A percentile compares a stretch with the other conserved stretches of the same genome.
These are phyloP conservation scores for Pristionchus fissidentatus DNA, from an alignment of 2,888 invertebrate genomes.

Conservation along the genomic window DNA sequence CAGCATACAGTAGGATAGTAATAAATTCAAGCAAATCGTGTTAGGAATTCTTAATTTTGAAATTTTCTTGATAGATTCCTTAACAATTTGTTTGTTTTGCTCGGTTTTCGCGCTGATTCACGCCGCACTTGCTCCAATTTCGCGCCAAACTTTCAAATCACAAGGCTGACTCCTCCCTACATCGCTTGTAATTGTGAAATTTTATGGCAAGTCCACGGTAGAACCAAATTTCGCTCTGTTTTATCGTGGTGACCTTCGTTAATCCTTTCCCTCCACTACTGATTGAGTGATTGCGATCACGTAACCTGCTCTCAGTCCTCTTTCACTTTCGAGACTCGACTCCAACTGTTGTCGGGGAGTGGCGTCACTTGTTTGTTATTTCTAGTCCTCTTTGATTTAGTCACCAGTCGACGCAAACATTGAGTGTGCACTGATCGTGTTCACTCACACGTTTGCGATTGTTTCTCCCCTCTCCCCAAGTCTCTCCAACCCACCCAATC, in stretches of 20 bases:
- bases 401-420: not conserved
- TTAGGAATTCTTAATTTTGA: not conserved
- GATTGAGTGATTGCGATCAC: not conserved
- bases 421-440: not conserved
- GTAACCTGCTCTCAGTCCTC: not conserved
- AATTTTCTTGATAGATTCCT: too few species aligned
- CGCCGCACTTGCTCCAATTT: not conserved
- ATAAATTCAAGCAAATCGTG: not conserved
- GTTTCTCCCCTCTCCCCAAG: not conserved
- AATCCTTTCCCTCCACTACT: not conserved
- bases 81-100: slow-evolving; percentile 3
- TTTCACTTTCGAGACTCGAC: too few species aligned
- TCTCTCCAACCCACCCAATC: too few species aligned
- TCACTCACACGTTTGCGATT: not conserved
- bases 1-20: not conserved
- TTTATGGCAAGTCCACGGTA: too few species aligned
- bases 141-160: not conserved
- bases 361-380: slow-evolving; percentile 18
- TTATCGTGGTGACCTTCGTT: too few species aligned
- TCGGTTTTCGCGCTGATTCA: slow-evolving; percentile 6
- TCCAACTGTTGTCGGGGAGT: not conserved
- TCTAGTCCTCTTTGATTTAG: not conserved
- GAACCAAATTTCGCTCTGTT: too few species aligned
- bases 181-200: too few species aligned
- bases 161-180: not conserved